These are phyloP conservation scores for Pampusana beccarii DNA, from an alignment of 2,113 vertebrate species.

Conservation along the genomic window DNA sequence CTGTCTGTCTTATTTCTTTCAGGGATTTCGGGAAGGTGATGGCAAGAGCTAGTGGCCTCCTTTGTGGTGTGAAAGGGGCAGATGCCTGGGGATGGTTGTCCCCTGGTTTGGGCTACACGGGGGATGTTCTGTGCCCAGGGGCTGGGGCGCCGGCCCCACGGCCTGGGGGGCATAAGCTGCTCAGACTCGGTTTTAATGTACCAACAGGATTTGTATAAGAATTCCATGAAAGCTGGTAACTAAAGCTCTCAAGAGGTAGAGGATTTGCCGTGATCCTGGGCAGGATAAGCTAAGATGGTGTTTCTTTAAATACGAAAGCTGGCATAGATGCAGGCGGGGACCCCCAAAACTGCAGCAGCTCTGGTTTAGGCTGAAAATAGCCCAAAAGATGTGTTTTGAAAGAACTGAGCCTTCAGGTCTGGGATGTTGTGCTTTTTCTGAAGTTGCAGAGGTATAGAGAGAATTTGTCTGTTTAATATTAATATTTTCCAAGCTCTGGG, in stretches of 20 bases:
- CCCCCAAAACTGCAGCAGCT: background rate
- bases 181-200: background rate
- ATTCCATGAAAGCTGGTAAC: background rate
- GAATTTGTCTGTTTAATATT: background rate
- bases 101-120: background rate
- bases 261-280: constrained; percentile 11
- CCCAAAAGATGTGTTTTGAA: background rate
- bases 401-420: background rate
- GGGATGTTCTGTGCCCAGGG: background rate
- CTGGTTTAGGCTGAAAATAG: background rate
- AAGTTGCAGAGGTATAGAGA: background rate
- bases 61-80: background rate
- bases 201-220: background rate
- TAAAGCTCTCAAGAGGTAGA: constrained; percentile 1
- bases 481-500: background rate
- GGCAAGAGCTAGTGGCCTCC: background rate
- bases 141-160: background rate
- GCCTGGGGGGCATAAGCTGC: background rate
- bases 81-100: background rate
- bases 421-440: background rate
- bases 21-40: background rate
- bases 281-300: background rate
- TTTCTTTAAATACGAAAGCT: background rate
- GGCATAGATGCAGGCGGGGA: background rate
- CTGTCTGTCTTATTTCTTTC: background rate